Evolutionary conservation across 1,140 invertebrate genomes (phyloP).

Genomic region (Lepidotrigona ventralis): DNA sequence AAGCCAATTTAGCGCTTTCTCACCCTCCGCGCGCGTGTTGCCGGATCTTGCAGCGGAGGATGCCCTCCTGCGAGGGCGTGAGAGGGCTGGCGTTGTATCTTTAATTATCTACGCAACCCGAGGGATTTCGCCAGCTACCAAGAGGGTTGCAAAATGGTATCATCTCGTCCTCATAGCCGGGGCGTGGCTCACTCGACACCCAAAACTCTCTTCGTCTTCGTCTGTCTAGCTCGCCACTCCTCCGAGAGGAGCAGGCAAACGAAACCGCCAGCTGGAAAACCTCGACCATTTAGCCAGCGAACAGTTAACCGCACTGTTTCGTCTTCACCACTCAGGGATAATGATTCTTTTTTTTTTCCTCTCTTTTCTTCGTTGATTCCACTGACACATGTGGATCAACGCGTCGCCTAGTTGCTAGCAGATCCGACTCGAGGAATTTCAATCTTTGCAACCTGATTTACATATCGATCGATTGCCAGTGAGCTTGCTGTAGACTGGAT

Average conservation of each 20-base stretch:
- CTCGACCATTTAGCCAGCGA: slow-evolving; percentile 32
- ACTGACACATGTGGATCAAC: too few relatives aligned
- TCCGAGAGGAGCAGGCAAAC: slow-evolving; percentile 5
- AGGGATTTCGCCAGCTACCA: slow-evolving; percentile 58
- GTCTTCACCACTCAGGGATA: not conserved
- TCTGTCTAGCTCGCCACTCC: slow-evolving; percentile 17
- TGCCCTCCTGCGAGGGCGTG: too few relatives aligned
- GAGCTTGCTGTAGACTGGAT: too few relatives aligned
- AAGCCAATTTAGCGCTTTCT: slow-evolving; percentile 71
- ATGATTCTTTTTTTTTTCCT: not conserved
- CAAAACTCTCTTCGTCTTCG: slow-evolving; percentile 56
- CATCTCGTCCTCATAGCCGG: slow-evolving; percentile 71
- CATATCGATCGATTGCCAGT: too few relatives aligned
- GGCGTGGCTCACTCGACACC: slow-evolving; percentile 68
- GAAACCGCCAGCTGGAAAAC: slow-evolving; percentile 31
- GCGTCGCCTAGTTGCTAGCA: too few relatives aligned
- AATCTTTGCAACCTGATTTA: too few relatives aligned
- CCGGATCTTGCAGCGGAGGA: slow-evolving; percentile 14
- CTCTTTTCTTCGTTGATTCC: too few relatives aligned
- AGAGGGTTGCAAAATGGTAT: slow-evolving; percentile 68
- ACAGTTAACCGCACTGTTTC: not conserved
- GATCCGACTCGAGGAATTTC: too few relatives aligned
- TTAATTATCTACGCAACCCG: slow-evolving; percentile 72
- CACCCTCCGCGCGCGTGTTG: not conserved
- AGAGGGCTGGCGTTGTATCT: too few relatives aligned